phyloP scores from a whole-genome alignment of 1,140 invertebrate genomes.

The Trichonephila clavipes region DNA sequence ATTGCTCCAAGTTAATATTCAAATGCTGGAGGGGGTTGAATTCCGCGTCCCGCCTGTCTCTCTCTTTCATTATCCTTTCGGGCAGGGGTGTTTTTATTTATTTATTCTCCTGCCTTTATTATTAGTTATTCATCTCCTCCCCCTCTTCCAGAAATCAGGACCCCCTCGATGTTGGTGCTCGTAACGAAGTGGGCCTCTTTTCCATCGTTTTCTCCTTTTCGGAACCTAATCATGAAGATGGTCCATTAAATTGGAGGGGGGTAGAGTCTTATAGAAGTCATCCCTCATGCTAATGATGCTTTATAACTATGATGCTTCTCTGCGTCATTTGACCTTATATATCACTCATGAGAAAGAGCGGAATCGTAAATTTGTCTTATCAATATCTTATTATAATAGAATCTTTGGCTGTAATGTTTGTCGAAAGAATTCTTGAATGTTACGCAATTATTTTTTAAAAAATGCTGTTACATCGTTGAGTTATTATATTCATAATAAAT shows the following conservation, averaged over 20 bases:
- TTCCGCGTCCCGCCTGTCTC: background rate
- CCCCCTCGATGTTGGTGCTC: background rate
- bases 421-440: background rate
- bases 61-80: constrained; percentile 31
- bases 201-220: constrained; percentile 43
- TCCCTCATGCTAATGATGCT: constrained; percentile 54
- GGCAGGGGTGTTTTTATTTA: constrained; percentile 41
- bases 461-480: too few species aligned
- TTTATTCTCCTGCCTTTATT: constrained; percentile 38
- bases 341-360: background rate
- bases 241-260: constrained; percentile 25
- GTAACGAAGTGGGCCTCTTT: constrained; percentile 42
- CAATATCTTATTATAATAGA: constrained; percentile 3
- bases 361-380: constrained; percentile 42
- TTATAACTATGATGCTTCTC: background rate
- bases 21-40: constrained; percentile 19
- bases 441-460: background rate
- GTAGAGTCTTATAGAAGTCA: constrained; percentile 24
- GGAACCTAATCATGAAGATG: constrained; percentile 51
- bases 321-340: constrained; percentile 68
- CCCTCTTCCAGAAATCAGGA: background rate
- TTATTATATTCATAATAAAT: too few species aligned
- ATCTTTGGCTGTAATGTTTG: background rate
- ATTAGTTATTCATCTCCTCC: constrained; percentile 42
- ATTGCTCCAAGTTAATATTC: constrained; percentile 68